A percentile compares a stretch with the other conserved stretches of the same genome.
Evolutionary conservation across 2,888 invertebrate species (phyloP).

Genomic region (Anthophora plumipes): DNA sequence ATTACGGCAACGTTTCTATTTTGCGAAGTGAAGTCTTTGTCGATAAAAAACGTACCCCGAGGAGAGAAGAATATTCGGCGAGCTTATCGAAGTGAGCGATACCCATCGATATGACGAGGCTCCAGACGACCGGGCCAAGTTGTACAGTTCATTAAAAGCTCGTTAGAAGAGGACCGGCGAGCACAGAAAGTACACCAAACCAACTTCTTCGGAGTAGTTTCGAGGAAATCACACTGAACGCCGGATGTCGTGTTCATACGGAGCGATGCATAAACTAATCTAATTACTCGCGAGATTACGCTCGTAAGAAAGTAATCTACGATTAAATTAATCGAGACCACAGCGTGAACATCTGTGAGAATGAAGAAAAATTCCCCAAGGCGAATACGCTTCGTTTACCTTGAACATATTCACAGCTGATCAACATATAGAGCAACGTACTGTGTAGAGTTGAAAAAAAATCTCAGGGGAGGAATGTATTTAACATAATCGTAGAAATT

Average conservation of each 20-base stretch:
- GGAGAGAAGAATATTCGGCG: constrained; percentile 14
- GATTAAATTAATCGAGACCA: constrained; percentile 51
- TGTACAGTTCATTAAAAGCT: constrained; percentile 78
- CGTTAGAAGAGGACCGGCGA: constrained; percentile 71
- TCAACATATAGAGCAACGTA: too few species aligned
- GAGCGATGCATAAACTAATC: constrained; percentile 49
- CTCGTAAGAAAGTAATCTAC: constrained; percentile 59
- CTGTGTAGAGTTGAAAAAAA: too few species aligned
- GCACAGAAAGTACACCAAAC: constrained; percentile 17
- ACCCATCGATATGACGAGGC: constrained; percentile 66
- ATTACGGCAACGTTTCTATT: neutral
- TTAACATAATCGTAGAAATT: too few species aligned
- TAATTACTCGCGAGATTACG: constrained; percentile 57
- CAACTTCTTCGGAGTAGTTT: constrained; percentile 44
- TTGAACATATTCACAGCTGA: neutral
- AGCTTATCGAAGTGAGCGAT: constrained; percentile 64
- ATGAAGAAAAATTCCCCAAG: neutral
- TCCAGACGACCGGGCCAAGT: constrained; percentile 48
- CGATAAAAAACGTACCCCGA: neutral
- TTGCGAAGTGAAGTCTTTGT: neutral
- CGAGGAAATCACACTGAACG: constrained; percentile 60
- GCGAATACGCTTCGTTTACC: neutral
- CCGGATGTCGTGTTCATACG: constrained; percentile 40
- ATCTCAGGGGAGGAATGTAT: too few species aligned
- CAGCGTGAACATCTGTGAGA: neutral